A percentile compares a stretch with the other conserved stretches of the same genome.
Conservation (phyloP, 2,888 invertebrate genomes). For the Ophioninae sp. region DNA sequence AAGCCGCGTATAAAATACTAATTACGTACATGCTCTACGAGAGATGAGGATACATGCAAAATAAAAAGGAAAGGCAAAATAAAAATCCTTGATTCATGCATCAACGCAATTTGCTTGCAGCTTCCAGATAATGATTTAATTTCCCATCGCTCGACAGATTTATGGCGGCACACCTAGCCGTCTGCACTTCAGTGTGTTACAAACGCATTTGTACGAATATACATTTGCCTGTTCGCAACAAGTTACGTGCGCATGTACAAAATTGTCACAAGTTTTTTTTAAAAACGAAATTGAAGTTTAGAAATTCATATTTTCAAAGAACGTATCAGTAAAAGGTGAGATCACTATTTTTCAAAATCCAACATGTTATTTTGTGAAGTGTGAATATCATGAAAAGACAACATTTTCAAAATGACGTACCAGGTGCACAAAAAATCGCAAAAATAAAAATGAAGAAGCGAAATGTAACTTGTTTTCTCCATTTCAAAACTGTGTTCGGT, state of each 20-base stretch:
- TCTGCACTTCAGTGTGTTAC: slow-evolving; percentile 61
- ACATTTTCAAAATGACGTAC: too few species aligned
- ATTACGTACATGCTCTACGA: slow-evolving; percentile 11
- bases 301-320: too few species aligned
- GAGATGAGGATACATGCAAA: slow-evolving; percentile 59
- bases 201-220: slow-evolving; percentile 22
- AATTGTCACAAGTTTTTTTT: too few species aligned
- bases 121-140: slow-evolving; percentile 78
- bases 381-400: too few species aligned
- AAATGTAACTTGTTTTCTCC: too few species aligned
- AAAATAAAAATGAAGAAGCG: too few species aligned
- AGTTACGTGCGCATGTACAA: not conserved
- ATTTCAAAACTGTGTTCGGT: too few species aligned
- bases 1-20: not conserved
- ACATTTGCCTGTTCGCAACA: slow-evolving; percentile 40
- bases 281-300: too few species aligned
- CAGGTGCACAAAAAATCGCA: too few species aligned
- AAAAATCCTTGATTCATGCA: slow-evolving; percentile 65
- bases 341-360: too few species aligned
- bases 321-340: too few species aligned
- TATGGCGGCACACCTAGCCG: slow-evolving; percentile 73
- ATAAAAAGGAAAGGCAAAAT: slow-evolving; percentile 19
- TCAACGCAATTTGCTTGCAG: slow-evolving; percentile 75
- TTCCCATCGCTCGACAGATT: slow-evolving; percentile 75
- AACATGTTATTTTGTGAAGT: too few species aligned